These are phyloP conservation scores for Cyrtodaria siliqua DNA, from an alignment of 2,888 invertebrate species.

Conservation along the genomic window DNA sequence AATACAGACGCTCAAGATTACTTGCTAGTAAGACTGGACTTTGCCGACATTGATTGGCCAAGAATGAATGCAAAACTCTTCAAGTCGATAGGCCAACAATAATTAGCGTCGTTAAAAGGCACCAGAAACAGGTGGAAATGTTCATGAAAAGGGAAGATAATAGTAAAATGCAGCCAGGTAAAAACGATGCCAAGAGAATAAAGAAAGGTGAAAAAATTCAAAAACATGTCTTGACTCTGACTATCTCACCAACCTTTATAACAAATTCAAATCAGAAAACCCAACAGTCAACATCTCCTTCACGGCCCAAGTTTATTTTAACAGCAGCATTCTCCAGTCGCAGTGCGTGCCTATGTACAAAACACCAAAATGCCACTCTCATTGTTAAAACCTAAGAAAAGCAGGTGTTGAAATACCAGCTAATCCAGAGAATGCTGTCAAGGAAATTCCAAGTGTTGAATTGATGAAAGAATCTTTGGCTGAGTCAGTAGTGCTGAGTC, in stretches of 20 bases:
- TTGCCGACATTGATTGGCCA: constrained; percentile 20
- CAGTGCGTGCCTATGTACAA: constrained; percentile 27
- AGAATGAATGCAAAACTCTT: constrained; percentile 11
- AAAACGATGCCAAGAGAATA: constrained; percentile 22
- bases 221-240: constrained; percentile 15
- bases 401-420: constrained; percentile 14
- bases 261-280: constrained; percentile 35
- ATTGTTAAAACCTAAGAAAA: constrained; percentile 18
- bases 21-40: constrained; percentile 14
- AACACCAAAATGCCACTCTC: constrained; percentile 27
- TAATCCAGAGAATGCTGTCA: constrained; percentile 4
- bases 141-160: constrained; percentile 33
- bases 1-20: constrained; percentile 12
- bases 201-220: constrained; percentile 23
- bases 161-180: constrained; percentile 30
- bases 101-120: neutral
- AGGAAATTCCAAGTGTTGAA: neutral
- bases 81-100: neutral
- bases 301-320: constrained; percentile 24
- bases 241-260: constrained; percentile 15
- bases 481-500: neutral
- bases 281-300: constrained; percentile 31
- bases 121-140: constrained; percentile 5
- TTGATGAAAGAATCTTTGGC: neutral
- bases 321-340: constrained; percentile 13